phyloP scores from a whole-genome alignment of 2,113 vertebrate genomes.

The Oostethus manadensis region DNA sequence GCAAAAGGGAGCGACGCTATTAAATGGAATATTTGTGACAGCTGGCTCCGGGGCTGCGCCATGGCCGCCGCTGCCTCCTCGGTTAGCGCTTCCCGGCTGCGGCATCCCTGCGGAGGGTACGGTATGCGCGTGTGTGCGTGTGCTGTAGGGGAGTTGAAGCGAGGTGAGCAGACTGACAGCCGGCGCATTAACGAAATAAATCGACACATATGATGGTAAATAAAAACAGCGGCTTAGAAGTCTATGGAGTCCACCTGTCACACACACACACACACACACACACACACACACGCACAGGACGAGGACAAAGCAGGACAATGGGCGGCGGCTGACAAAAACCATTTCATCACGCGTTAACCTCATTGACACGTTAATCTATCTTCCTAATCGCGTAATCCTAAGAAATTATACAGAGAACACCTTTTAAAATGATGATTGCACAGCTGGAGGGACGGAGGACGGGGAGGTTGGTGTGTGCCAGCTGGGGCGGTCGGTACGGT shows the following conservation, averaged over 20 bases:
- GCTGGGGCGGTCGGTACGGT: too few species aligned
- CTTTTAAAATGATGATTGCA: constrained; percentile 70
- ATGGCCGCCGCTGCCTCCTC: constrained; percentile 60
- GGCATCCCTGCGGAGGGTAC: not conserved
- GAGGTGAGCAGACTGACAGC: constrained; percentile 26
- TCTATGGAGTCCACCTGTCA: constrained; percentile 40
- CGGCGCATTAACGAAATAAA: constrained; percentile 60
- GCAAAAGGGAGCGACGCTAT: constrained; percentile 72
- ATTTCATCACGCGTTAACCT: constrained; percentile 69
- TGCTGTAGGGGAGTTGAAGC: constrained; percentile 5
- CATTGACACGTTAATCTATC: constrained; percentile 67
- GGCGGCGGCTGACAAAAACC: constrained; percentile 66
- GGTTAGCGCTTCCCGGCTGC: not conserved
- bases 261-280: constrained; percentile 19
- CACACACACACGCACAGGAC: constrained; percentile 23
- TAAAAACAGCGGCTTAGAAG: constrained; percentile 50
- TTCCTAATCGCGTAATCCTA: constrained; percentile 70
- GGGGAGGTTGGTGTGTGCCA: not conserved
- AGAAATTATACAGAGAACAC: constrained; percentile 68
- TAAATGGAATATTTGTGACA: constrained; percentile 92
- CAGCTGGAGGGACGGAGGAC: constrained; percentile 53
- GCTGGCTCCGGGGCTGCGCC: constrained; percentile 82
- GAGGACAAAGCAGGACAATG: constrained; percentile 46
- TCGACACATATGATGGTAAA: constrained; percentile 56
- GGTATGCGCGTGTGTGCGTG: not conserved